Conservation (phyloP, 2,888 invertebrate genomes). For the Tetranychus piercei region DNA sequence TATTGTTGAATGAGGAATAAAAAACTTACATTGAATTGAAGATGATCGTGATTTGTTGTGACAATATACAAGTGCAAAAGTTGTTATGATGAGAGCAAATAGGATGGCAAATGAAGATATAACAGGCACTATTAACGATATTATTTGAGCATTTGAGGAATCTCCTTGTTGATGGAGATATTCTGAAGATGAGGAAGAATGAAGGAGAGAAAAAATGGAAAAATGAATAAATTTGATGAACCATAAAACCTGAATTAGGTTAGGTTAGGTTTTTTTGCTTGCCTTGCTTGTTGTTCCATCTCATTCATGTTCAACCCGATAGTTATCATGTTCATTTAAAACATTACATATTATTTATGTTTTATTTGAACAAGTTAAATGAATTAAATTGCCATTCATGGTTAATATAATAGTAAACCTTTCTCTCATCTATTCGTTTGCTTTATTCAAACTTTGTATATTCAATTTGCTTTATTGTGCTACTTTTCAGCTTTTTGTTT, state of each 20-base stretch:
- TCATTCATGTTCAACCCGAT: too few relatives aligned
- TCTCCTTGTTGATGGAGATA: slow-evolving; percentile 12
- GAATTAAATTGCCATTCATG: too few relatives aligned
- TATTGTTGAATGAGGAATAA: neutral
- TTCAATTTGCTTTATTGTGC: too few relatives aligned
- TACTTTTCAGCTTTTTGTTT: too few relatives aligned
- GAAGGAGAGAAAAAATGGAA: neutral
- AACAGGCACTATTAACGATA: slow-evolving; percentile 10
- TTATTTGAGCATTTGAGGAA: slow-evolving; percentile 4
- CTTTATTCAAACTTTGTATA: too few relatives aligned
- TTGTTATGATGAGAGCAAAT: neutral
- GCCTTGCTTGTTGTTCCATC: too few relatives aligned
- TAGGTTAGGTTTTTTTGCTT: too few relatives aligned
- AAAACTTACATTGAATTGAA: slow-evolving; percentile 2
- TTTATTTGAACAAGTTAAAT: too few relatives aligned
- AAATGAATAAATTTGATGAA: neutral
- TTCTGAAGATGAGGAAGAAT: slow-evolving; percentile 1
- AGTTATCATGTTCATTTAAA: too few relatives aligned
- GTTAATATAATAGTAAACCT: too few relatives aligned
- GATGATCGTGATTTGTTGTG: slow-evolving; percentile 5
- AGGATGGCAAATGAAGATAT: slow-evolving; percentile 7
- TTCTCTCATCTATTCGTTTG: too few relatives aligned
- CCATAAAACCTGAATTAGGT: neutral
- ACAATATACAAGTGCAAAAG: slow-evolving; percentile 9
- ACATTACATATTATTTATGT: too few relatives aligned